These are phyloP conservation scores for Cheilosia urbana DNA, from an alignment of 2,888 invertebrate genomes.

Conservation along the genomic window DNA sequence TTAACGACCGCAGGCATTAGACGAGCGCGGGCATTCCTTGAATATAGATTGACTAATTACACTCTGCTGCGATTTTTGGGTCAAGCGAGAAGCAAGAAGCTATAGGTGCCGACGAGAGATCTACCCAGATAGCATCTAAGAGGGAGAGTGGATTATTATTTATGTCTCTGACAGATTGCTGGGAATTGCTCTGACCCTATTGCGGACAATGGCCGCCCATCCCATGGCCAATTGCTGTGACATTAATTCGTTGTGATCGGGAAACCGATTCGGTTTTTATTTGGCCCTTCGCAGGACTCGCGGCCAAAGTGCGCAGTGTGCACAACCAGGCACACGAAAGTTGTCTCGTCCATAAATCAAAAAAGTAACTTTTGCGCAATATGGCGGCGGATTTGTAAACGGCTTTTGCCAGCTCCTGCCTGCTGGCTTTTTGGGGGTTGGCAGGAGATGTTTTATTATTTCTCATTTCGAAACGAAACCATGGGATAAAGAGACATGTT, in stretches of 20 bases:
- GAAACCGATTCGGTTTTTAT: constrained; percentile 70
- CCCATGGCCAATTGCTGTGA: constrained; percentile 50
- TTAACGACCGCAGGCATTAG: constrained; percentile 70
- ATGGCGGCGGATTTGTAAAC: constrained; percentile 74
- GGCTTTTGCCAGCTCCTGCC: constrained; percentile 36
- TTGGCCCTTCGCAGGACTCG: constrained; percentile 39
- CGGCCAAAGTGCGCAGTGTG: constrained; percentile 16
- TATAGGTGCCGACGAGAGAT: constrained; percentile 39
- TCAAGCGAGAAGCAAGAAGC: constrained; percentile 41
- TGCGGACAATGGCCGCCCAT: constrained; percentile 56
- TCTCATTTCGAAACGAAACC: constrained; percentile 70
- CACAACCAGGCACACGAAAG: constrained; percentile 47
- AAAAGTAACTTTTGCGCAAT: constrained; percentile 73
- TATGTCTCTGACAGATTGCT: constrained; percentile 65
- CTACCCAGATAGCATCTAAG: constrained; percentile 54
- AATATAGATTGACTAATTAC: constrained; percentile 74
- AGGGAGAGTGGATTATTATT: constrained; percentile 39
- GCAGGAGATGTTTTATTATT: constrained; percentile 71
- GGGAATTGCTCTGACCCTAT: constrained; percentile 58
- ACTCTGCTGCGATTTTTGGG: constrained; percentile 40
- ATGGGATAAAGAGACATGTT: constrained; percentile 77
- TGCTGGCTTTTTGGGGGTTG: constrained; percentile 28
- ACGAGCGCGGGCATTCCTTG: constrained; percentile 64
- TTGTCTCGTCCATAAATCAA: constrained; percentile 70
- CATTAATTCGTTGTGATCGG: constrained; percentile 73